These are phyloP conservation scores for Leptura quadrifasciata DNA, from an alignment of 2,888 invertebrate species.

Conservation along the genomic window DNA sequence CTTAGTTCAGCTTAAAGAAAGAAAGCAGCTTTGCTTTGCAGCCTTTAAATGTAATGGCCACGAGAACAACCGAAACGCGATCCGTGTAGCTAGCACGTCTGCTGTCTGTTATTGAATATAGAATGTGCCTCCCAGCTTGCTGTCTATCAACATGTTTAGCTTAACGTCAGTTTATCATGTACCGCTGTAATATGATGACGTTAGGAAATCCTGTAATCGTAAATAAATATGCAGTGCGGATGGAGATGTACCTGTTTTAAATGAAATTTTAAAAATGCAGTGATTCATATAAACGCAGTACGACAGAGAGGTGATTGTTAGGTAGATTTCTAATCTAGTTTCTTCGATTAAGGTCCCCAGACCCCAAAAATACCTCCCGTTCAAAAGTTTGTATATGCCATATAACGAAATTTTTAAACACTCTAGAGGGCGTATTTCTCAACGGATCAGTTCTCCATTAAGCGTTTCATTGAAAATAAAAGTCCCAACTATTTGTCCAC, in stretches of 20 bases:
- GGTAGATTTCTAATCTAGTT: too few relatives aligned
- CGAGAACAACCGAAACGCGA: not conserved
- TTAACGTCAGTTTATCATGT: not conserved
- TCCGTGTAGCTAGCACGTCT: not conserved
- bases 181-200: not conserved
- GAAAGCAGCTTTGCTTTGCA: not conserved
- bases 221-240: not conserved
- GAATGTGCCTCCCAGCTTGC: not conserved
- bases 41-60: not conserved
- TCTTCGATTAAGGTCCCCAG: too few relatives aligned
- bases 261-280: too few relatives aligned
- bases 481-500: too few relatives aligned
- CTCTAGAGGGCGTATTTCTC: too few relatives aligned
- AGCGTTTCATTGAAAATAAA: too few relatives aligned
- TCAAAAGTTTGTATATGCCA: too few relatives aligned
- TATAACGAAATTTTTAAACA: too few relatives aligned
- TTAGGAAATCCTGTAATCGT: not conserved
- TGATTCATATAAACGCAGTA: too few relatives aligned
- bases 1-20: not conserved
- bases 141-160: not conserved
- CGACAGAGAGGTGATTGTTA: too few relatives aligned
- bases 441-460: too few relatives aligned
- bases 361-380: too few relatives aligned
- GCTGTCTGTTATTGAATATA: conserved; percentile 4
- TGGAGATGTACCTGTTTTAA: not conserved